These are phyloP conservation scores for Plecturocebus donacophilus DNA, from an alignment of 2,113 vertebrate genomes.

Conservation along the genomic window DNA sequence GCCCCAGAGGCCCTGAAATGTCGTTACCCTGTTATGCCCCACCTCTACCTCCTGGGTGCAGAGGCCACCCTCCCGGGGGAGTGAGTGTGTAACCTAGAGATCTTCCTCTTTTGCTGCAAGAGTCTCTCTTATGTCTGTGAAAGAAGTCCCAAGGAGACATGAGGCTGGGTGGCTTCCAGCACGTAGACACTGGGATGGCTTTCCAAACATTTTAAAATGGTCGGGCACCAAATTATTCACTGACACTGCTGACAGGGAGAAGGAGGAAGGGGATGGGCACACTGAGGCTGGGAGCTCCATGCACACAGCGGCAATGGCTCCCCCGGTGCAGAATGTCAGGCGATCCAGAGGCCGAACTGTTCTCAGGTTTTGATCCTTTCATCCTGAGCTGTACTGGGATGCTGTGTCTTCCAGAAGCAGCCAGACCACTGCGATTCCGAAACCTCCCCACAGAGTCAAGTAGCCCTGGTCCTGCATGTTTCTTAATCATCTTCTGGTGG, in stretches of 20 bases:
- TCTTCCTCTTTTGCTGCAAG: not conserved
- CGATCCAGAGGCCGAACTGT: not conserved
- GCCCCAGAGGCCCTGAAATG: not conserved
- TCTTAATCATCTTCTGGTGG: rapidly evolving
- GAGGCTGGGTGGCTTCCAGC: not conserved
- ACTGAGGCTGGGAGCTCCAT: not conserved
- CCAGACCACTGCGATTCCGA: not conserved
- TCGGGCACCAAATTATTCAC: not conserved
- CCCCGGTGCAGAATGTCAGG: not conserved
- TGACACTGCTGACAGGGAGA: not conserved
- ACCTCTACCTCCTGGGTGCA: not conserved
- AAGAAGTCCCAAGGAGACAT: not conserved
- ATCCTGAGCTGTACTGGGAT: not conserved
- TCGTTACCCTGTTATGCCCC: not conserved
- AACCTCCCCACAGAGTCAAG: rapidly evolving
- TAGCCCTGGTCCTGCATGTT: not conserved
- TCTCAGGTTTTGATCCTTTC: not conserved
- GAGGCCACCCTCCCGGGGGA: not conserved
- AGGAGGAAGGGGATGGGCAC: not conserved
- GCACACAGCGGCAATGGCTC: not conserved
- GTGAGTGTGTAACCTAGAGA: not conserved
- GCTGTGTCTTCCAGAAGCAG: not conserved
- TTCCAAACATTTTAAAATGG: not conserved
- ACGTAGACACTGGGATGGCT: not conserved
- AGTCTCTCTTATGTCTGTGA: not conserved